phyloP scores from a whole-genome alignment of 1,140 invertebrate genomes.

The Eurosta solidaginis region DNA sequence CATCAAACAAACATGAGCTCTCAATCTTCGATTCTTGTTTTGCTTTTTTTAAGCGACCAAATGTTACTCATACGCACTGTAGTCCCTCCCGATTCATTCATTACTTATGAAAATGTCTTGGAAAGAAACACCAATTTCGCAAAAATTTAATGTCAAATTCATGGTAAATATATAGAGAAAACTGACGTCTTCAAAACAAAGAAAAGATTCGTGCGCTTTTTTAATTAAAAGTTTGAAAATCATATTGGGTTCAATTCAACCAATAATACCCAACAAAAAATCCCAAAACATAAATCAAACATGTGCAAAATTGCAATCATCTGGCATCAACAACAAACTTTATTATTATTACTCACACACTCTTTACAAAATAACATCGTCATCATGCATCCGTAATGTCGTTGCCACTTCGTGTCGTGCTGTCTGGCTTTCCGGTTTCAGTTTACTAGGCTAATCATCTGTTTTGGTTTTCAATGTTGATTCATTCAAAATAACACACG shows the following conservation, averaged over 20 bases:
- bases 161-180: too few species aligned
- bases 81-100: too few species aligned
- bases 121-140: too few species aligned
- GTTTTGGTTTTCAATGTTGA: slow-evolving; percentile 52
- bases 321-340: not conserved
- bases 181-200: too few species aligned
- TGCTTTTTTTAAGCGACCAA: too few species aligned
- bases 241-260: not conserved
- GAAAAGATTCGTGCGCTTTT: too few species aligned
- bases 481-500: slow-evolving; percentile 35
- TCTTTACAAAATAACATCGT: slow-evolving; percentile 9
- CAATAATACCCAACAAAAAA: not conserved
- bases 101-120: too few species aligned
- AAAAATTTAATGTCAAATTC: too few species aligned
- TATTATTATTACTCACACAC: not conserved
- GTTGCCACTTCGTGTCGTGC: slow-evolving; percentile 35
- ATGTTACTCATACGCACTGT: too few species aligned
- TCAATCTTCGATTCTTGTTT: too few species aligned
- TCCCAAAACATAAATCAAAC: not conserved
- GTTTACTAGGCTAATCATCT: slow-evolving; percentile 60
- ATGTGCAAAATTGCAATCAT: not conserved
- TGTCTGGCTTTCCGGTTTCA: slow-evolving; percentile 38
- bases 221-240: not conserved
- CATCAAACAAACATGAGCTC: too few species aligned
- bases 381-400: not conserved